Evolutionary conservation across 2,797 vertebrate genomes (phyloP), one percentile per base, ranked within the genome.

Genomic region (Darevskia nairensis): DNA sequence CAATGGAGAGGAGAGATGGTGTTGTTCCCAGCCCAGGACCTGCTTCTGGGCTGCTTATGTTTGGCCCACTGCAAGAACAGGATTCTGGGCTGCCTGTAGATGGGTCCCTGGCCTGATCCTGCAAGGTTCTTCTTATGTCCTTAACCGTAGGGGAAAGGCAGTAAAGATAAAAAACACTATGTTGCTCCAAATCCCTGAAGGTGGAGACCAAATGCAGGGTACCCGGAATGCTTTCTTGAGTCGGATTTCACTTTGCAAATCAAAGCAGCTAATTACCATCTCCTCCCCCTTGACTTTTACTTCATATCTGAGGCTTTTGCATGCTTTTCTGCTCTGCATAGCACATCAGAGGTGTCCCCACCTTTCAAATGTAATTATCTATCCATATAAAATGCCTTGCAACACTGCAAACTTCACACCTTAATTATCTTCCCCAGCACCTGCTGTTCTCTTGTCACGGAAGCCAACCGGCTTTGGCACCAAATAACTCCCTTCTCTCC

Each of bases 351-450:
- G 27, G 27, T 44, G 8, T 82, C 11, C 13, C 1, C 88, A 90
- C 91, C 44, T 41, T 44, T 46, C 41, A 82, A 86, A 85, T n/a
- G 46, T 10, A 89, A 61, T 87, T 87, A 89, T 89, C 86, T 25
- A 29, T 75, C 11, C 39, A 80, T 82, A 71, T 1, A 80, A 77
- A 91, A 55, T 88, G 89, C 87, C 83, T 91, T 59, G 86, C 68
- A 88, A n/a, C n/a, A 72, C 13, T 77, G 15, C 85, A 87, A 92
- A 87, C n/a, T 75, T 88, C 83, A 89, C 1, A 0, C 10, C 46
- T 93, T 92, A 89, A 90, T 93, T 93, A 87, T 68, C 88, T 89
- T 88, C 83, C 35, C 11, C 15, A 90, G 64, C 61, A 90, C 41
- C 83, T 90, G 79, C 71, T 89, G 39, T 68, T 93, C 68, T 85